Percentiles rank a stretch among this genome's conserved stretches.
phyloP scores from a whole-genome alignment of 2,113 vertebrate species.

The Peromyscus polionotus region DNA sequence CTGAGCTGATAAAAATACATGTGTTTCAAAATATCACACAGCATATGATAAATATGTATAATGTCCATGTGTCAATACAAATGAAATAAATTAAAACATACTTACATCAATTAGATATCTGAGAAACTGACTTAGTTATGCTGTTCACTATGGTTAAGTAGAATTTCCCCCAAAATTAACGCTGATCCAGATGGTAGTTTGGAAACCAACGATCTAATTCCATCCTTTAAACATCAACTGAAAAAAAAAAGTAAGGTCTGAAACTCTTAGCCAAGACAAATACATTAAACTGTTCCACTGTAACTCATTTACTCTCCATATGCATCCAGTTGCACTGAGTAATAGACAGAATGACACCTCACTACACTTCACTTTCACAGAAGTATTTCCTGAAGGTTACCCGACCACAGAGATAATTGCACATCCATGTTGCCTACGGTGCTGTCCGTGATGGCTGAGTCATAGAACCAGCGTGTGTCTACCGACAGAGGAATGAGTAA shows the following conservation, averaged over 20 bases:
- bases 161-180: constrained; percentile 41
- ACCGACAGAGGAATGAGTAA: accelerated
- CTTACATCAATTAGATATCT: not conserved
- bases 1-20: not conserved
- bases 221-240: not conserved
- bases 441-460: not conserved
- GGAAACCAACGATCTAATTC: not conserved
- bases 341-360: not conserved
- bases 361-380: not conserved
- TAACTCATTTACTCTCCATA: not conserved
- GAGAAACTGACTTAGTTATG: not conserved
- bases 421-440: not conserved
- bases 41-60: not conserved
- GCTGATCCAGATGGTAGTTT: not conserved
- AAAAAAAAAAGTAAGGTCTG: constrained; percentile 13
- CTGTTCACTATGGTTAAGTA: not conserved
- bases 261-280: not conserved
- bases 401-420: not conserved
- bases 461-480: not conserved
- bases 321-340: not conserved
- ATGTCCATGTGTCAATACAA: not conserved
- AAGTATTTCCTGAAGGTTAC: no score
- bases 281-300: not conserved
- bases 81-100: not conserved
- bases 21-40: not conserved